Conservation (phyloP, 2,888 invertebrate genomes). For the Lasioglossum zephyrum region DNA sequence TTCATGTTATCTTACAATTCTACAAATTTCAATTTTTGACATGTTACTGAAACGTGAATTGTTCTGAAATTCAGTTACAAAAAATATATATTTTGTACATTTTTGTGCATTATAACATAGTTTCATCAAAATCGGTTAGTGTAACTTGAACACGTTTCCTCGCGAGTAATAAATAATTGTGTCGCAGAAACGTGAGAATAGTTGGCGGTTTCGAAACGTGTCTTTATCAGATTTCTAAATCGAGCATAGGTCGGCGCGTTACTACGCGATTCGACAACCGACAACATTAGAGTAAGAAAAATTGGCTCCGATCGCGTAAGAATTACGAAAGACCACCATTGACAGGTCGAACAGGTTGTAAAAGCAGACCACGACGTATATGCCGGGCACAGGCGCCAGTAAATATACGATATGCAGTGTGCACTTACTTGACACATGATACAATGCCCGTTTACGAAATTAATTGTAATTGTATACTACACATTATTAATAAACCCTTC, state of each 20-base stretch:
- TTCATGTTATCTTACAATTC: too few relatives aligned
- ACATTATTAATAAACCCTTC: too few relatives aligned
- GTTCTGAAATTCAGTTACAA: not conserved
- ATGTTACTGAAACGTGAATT: not conserved
- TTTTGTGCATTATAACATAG: not conserved
- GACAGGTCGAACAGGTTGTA: conserved; percentile 51
- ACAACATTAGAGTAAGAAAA: conserved; percentile 25
- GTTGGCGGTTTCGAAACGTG: conserved; percentile 12
- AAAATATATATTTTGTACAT: not conserved
- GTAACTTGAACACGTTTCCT: conserved; percentile 5
- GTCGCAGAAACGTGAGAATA: conserved; percentile 11
- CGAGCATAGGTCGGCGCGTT: not conserved
- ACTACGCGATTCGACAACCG: not conserved
- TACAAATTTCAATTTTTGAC: not conserved
- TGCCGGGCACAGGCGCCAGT: conserved; percentile 36
- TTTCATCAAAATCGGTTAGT: not conserved
- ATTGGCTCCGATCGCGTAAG: conserved; percentile 22
- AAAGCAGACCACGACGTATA: conserved; percentile 31
- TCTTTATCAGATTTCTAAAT: conserved; percentile 5
- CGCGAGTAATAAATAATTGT: conserved; percentile 7
- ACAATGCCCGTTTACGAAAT: conserved; percentile 44
- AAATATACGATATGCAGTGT: conserved; percentile 31
- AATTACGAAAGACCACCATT: conserved; percentile 44
- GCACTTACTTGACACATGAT: not conserved
- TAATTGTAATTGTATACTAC: conserved; percentile 25